phyloP scores from a whole-genome alignment of 1,140 invertebrate species.

The Artemia franciscana region DNA sequence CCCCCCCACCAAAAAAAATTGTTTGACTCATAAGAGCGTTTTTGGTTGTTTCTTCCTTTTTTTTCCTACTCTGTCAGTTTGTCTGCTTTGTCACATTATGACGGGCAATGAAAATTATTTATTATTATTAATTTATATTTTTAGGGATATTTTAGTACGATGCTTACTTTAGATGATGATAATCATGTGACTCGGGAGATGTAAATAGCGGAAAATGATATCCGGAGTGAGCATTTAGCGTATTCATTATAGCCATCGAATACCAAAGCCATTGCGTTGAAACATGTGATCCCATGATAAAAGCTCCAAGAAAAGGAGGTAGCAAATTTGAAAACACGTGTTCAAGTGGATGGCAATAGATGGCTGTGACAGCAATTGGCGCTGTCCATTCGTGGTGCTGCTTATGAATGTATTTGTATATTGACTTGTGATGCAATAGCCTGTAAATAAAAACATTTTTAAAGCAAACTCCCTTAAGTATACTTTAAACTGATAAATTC shows the following conservation, averaged over 20 bases:
- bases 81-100: too few species aligned
- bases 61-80: too few species aligned
- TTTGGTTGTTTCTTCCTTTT: too few species aligned
- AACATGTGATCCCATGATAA: conserved; percentile 55
- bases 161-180: conserved; percentile 66
- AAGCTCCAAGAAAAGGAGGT: conserved; percentile 51
- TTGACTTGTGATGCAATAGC: conserved; percentile 40
- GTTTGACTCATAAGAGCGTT: too few species aligned
- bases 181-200: conserved; percentile 70
- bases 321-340: conserved; percentile 59
- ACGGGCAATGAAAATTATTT: too few species aligned
- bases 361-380: conserved; percentile 51
- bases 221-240: conserved; percentile 61
- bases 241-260: conserved; percentile 46
- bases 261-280: conserved; percentile 64
- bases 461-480: too few species aligned
- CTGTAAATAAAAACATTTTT: too few species aligned
- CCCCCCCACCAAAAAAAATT: too few species aligned
- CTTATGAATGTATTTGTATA: too few species aligned
- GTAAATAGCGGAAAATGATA: conserved; percentile 72
- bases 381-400: conserved; percentile 71
- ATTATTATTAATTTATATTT: too few species aligned
- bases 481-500: too few species aligned
- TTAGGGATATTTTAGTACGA: too few species aligned
- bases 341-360: conserved; percentile 70